Percentiles rank a stretch among this genome's conserved stretches.
These are phyloP conservation scores for Taenioides sp. DNA, from an alignment of 2,797 vertebrate species.

Conservation along the genomic window DNA sequence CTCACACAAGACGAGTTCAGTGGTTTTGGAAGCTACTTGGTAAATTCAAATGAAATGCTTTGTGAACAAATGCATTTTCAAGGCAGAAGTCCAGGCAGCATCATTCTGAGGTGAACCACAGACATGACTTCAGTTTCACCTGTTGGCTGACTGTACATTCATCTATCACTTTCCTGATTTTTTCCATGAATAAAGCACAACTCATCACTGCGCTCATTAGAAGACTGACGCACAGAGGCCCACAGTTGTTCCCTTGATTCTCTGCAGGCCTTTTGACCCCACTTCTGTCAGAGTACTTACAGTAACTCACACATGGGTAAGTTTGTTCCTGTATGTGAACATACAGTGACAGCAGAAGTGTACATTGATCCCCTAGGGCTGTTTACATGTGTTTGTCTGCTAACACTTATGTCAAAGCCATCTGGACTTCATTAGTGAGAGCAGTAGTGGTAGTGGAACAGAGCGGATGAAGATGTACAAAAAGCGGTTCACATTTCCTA, in stretches of 20 bases:
- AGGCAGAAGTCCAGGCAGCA: background rate
- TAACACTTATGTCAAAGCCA: background rate
- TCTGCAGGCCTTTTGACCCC: background rate
- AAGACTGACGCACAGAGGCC: background rate
- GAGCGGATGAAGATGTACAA: background rate
- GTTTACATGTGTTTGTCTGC: background rate
- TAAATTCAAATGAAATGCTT: too few species aligned
- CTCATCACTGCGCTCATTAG: background rate
- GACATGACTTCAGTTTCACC: slow-evolving; percentile 6
- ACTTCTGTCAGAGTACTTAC: background rate
- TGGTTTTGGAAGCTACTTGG: too few species aligned
- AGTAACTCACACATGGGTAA: background rate
- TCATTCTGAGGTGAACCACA: background rate
- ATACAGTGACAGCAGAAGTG: background rate
- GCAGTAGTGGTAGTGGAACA: background rate
- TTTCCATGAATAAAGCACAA: background rate
- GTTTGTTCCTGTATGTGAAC: background rate
- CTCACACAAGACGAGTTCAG: too few species aligned
- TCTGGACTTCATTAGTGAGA: background rate
- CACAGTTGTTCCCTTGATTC: slow-evolving; percentile 3
- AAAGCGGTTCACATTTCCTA: background rate
- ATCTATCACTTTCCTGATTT: background rate
- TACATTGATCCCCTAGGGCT: background rate
- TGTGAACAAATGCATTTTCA: too few species aligned
- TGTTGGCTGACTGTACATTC: background rate